Conservation (phyloP, 2,888 invertebrate species). For the Tetragonisca angustula region DNA sequence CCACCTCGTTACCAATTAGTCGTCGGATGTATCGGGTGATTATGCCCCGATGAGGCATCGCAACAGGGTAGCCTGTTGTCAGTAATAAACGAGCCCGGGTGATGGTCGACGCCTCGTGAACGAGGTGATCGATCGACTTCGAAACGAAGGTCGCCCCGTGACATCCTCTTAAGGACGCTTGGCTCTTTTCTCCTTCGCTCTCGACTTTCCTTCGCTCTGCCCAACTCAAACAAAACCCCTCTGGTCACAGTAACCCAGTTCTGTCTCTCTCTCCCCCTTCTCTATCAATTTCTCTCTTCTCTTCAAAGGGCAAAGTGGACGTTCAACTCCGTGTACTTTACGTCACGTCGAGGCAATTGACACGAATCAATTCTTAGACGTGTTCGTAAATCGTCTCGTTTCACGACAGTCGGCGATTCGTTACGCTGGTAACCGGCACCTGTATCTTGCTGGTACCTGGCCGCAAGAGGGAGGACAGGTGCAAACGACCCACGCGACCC, state of each 20-base stretch:
- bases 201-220: conserved; percentile 17
- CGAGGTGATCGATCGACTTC: conserved; percentile 53
- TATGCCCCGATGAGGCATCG: conserved; percentile 45
- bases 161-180: conserved; percentile 36
- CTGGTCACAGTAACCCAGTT: conserved; percentile 17
- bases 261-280: neutral
- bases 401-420: conserved; percentile 51
- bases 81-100: conserved; percentile 35
- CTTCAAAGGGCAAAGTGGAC: neutral
- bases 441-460: conserved; percentile 25
- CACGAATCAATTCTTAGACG: neutral
- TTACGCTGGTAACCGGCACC: conserved; percentile 45
- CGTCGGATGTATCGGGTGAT: conserved; percentile 64
- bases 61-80: conserved; percentile 29
- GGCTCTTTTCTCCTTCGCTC: conserved; percentile 21
- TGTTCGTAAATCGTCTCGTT: conserved; percentile 20
- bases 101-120: conserved; percentile 30
- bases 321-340: neutral
- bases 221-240: neutral
- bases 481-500: conserved; percentile 72
- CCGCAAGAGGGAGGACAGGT: conserved; percentile 44
- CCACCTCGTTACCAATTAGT: conserved; percentile 65
- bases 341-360: neutral
- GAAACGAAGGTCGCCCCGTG: conserved; percentile 48
- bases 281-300: neutral